Evolutionary conservation across 2,113 vertebrate species (phyloP), one percentile per base, ranked within the genome.

Genomic region (Xenopus borealis): DNA sequence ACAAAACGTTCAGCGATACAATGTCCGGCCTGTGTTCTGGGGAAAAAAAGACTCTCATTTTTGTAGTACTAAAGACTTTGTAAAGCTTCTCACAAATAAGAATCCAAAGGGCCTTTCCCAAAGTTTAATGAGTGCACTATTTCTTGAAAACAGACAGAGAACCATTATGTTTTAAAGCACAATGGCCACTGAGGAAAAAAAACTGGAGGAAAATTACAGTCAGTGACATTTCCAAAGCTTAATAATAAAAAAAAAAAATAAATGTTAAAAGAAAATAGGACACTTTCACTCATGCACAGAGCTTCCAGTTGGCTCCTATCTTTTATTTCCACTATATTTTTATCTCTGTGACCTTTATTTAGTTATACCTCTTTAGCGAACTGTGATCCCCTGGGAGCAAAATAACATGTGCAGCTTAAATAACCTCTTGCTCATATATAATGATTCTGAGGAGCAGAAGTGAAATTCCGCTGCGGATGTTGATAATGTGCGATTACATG

Each of bases 341-440:
- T 70, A 70, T 77, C 67, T 70, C 27, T 45, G 16, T 77, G 74
- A 70, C 74, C 74, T 77, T 69, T 77, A 70, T 77, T 70, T 70
- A 70, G 74, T 77, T 69, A 77, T 61, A 46, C 66, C 74, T 70
- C 58, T 77, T 77, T 63, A 70, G 72, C 66, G 72, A 73, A 66
- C 50, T 52, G 19, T 52, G 64, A 19, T 64, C 67, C 47, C 74
- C 52, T 12, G 52, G 27, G 74, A 77, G 50, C 57, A 77, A 68
- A 70, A 70, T 77, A 77, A 70, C 58, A 69, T 70, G 67, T 69
- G 44, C 66, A 70, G 74, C 40, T 70, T 77, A 77, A 77, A 77
- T 77, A 77, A 77, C 74, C 74, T 76, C 73, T 69, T 69, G 66
- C 66, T 69, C 74, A 70, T 69, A 70, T 69, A 64, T 77, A 77